Conservation (phyloP, 2,113 vertebrate genomes). For the Protobothrops flavoviridis region DNA sequence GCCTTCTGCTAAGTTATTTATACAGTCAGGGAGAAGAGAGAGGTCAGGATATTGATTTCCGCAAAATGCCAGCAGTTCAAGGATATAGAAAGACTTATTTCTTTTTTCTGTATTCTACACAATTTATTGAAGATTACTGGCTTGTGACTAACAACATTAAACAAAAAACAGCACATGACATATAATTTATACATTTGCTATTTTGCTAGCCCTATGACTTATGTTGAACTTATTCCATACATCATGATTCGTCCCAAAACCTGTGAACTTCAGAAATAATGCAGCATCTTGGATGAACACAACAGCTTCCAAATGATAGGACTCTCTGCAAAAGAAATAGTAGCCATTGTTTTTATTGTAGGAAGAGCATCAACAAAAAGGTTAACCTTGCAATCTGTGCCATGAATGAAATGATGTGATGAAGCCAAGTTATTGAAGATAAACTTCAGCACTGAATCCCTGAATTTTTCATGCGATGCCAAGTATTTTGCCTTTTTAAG, state of each 20-base stretch:
- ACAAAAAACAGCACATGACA: conserved; percentile 32
- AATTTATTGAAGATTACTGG: conserved; percentile 43
- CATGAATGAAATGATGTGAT: neutral
- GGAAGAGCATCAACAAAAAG: neutral
- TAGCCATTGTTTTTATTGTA: neutral
- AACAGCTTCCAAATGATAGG: neutral
- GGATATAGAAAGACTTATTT: conserved; percentile 41
- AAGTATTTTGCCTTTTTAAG: neutral
- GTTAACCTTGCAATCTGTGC: neutral
- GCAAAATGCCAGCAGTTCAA: conserved; percentile 10
- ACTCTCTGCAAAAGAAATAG: neutral
- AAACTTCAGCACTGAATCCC: neutral
- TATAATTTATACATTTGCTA: conserved; percentile 41
- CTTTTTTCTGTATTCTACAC: conserved; percentile 20
- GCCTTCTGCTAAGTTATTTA: conserved; percentile 24
- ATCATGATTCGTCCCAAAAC: neutral
- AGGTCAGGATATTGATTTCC: conserved; percentile 47
- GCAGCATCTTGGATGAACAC: neutral
- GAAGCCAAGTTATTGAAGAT: neutral
- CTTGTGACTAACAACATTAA: conserved; percentile 15
- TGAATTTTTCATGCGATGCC: neutral
- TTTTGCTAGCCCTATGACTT: conserved; percentile 32
- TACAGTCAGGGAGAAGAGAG: conserved; percentile 15
- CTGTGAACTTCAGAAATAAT: neutral
- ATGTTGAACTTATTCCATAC: neutral